Base-by-base conservation (phyloP, 1,140 invertebrate species). In the Drosophila grimshawi region DNA sequence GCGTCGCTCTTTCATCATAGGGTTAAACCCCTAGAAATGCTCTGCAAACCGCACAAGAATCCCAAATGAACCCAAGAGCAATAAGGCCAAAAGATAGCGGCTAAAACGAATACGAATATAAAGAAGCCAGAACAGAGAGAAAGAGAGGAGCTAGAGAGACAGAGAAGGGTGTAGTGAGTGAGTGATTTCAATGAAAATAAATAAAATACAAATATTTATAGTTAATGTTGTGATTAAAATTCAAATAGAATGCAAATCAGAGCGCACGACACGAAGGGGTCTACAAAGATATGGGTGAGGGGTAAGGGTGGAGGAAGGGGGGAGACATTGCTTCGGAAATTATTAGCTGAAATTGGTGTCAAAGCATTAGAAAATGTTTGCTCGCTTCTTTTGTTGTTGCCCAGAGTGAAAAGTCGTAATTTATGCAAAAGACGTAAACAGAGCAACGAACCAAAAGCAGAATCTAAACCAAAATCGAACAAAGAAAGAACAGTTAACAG, bases 231-330 rank as follows among this genome's bases (percentile, higher is more conserved):
- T 82, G 80, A 80, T 88, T 88, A 76, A 85, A 78, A 88, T 88
- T 89, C 83, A 85, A 89, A 81, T 89, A 68, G 85, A 86, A 88
- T 88, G 85, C 85, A 88, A 88, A 89, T 88, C 74, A 85, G 77
- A 88, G 69, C 80, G 62, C 45, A 45, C 48, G 53, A 63, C 66
- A 63, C 69, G 60, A 57, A 19, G 43, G 43, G 10, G 27, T 19
- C 19, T 19, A 41, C 8, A 27, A 4, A 30, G 7, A 29, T 7
- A 10, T 11, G 8, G 10, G 27, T 5, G 48, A 6, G 5, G 27
- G 4, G 30, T 3, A 3, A 11, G 43, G 57, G 48, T 8, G 45
- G 10, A 19, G 6, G 6, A 4, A 46, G 11, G 7, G 37, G 62
- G 56, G 45, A 43, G 53, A 63, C 49, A 62, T 62, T 72, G 64